These are phyloP conservation scores for Ptychobarbus kaznakovi DNA, from an alignment of 2,797 vertebrate genomes.

Conservation along the genomic window DNA sequence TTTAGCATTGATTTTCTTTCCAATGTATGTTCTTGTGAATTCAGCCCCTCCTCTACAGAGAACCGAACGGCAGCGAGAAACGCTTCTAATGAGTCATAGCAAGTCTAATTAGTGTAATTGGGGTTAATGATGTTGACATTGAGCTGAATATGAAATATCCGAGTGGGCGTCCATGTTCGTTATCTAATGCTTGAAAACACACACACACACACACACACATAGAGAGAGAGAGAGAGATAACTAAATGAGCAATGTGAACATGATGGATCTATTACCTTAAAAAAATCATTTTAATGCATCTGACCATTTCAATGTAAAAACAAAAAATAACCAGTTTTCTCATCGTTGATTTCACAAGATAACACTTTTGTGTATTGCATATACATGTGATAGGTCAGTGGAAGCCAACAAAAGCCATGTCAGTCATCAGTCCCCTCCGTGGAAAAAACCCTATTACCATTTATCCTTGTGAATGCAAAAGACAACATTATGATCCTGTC, in stretches of 20 bases:
- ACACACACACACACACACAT: not conserved
- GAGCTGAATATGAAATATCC: constrained; percentile 8
- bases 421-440: not conserved
- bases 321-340: not conserved
- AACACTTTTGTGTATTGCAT: not conserved
- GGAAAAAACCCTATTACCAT: not conserved
- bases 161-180: constrained; percentile 23
- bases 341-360: not conserved
- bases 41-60: constrained; percentile 1
- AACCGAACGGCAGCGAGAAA: not conserved
- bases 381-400: not conserved
- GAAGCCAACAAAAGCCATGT: constrained; percentile 13
- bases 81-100: constrained; percentile 20
- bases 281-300: not conserved
- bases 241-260: not conserved
- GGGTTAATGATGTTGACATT: constrained; percentile 39
- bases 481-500: not conserved
- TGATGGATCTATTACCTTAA: not conserved
- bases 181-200: not conserved
- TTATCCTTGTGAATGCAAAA: not conserved
- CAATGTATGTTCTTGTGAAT: constrained; percentile 20
- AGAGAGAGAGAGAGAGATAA: not conserved
- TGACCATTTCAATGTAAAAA: not conserved
- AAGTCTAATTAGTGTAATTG: constrained; percentile 41
- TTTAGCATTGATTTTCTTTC: constrained; percentile 19